These are phyloP conservation scores for Plebejus melissa DNA, from an alignment of 2,888 invertebrate species.

Conservation along the genomic window DNA sequence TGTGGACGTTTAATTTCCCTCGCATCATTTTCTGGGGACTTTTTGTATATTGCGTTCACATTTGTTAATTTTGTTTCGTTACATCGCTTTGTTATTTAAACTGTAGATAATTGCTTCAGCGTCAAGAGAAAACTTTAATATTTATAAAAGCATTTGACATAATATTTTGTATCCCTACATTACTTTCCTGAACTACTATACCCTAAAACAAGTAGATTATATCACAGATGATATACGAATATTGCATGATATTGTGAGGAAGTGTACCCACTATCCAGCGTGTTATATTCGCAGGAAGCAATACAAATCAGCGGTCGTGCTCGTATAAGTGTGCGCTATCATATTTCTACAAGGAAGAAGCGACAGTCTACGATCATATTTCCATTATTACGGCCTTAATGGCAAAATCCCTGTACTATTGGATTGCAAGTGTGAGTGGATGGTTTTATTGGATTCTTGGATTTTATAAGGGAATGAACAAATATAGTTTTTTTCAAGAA, in stretches of 20 bases:
- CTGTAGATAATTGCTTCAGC: too few species aligned
- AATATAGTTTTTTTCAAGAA: background rate
- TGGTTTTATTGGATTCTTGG: background rate
- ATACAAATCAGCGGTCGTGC: conserved; percentile 29
- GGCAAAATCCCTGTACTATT: conserved; percentile 9
- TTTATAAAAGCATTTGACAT: background rate
- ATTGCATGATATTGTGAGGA: conserved; percentile 1
- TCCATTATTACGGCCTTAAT: conserved; percentile 25
- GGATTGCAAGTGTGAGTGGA: conserved; percentile 15
- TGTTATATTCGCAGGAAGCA: conserved; percentile 32
- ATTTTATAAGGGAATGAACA: background rate
- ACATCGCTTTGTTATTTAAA: background rate
- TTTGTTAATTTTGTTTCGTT: background rate
- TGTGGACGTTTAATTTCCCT: background rate
- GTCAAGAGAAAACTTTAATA: background rate
- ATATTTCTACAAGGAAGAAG: conserved; percentile 24
- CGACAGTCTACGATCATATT: conserved; percentile 18
- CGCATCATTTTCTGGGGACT: background rate
- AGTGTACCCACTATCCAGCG: conserved; percentile 21
- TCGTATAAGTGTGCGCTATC: conserved; percentile 22
- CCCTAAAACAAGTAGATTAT: conserved; percentile 2
- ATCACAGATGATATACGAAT: background rate
- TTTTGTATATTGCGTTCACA: background rate
- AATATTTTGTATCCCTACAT: background rate
- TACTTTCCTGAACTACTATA: background rate